Evolutionary conservation across 2,888 invertebrate species (phyloP).

Genomic region (Acronicta alni): DNA sequence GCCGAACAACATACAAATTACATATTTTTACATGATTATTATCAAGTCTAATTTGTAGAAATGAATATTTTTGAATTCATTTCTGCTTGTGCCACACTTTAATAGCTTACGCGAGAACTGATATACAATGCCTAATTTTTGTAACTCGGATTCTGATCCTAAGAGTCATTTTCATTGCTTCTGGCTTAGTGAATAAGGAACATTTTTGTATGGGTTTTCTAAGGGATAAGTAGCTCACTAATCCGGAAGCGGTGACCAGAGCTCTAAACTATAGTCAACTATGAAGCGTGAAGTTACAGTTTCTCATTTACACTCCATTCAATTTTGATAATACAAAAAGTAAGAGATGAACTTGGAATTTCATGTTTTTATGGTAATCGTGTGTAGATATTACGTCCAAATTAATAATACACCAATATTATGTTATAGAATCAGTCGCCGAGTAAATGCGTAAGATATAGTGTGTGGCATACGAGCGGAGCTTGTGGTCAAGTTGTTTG

Average conservation of each 20-base stretch:
- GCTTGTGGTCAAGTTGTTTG: constrained; percentile 68
- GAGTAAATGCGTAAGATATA: constrained; percentile 24
- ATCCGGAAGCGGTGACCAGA: constrained; percentile 28
- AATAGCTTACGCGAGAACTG: constrained; percentile 28
- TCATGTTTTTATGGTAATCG: constrained; percentile 27
- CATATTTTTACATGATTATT: constrained; percentile 51
- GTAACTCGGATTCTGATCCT: constrained; percentile 26
- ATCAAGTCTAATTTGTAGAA: constrained; percentile 49
- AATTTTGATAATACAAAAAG: constrained; percentile 25
- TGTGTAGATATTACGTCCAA: constrained; percentile 16
- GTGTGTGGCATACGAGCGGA: constrained; percentile 38
- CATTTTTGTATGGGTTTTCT: constrained; percentile 61
- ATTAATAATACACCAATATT: background rate
- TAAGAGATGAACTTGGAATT: constrained; percentile 20
- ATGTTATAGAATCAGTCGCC: constrained; percentile 12
- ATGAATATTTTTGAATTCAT: constrained; percentile 47
- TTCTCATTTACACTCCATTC: constrained; percentile 26
- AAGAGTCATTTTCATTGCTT: constrained; percentile 15
- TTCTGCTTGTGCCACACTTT: constrained; percentile 35
- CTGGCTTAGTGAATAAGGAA: constrained; percentile 48
- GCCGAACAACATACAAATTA: constrained; percentile 44
- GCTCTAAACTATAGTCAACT: constrained; percentile 14
- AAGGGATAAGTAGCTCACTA: constrained; percentile 45
- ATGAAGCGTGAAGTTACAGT: constrained; percentile 31
- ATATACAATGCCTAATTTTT: constrained; percentile 24